Conservation (phyloP, 2,797 vertebrate genomes). For the Psittacula derbiana region DNA sequence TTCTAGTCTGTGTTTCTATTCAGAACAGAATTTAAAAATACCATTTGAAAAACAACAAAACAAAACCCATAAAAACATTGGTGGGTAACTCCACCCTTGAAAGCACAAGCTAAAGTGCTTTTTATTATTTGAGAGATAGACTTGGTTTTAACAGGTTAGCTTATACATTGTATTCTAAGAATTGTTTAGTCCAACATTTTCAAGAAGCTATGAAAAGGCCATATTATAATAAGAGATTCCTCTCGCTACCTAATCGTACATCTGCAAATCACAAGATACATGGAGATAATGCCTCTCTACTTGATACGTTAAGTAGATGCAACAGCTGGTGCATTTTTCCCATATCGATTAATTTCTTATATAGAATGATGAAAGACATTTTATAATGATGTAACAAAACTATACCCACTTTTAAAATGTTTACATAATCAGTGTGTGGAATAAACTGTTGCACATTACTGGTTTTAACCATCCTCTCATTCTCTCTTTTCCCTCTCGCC, state of each 20-base stretch:
- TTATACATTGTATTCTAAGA: not conserved
- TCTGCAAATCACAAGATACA: not conserved
- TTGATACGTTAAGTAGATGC: not conserved
- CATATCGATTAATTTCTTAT: not conserved
- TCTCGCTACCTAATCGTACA: not conserved
- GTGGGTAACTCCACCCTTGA: not conserved
- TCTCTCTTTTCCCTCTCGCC: not conserved
- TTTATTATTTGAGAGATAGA: not conserved
- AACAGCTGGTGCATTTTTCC: not conserved
- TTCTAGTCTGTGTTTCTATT: not conserved
- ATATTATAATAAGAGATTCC: not conserved
- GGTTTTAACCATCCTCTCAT: not conserved
- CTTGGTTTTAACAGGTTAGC: not conserved
- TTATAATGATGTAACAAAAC: not conserved
- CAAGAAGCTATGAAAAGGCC: not conserved
- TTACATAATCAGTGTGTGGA: not conserved
- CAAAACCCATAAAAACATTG: not conserved
- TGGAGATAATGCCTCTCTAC: not conserved
- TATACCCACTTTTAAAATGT: constrained; percentile 44
- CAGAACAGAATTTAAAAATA: not conserved
- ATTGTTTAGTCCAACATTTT: not conserved
- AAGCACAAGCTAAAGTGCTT: not conserved
- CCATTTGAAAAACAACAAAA: not conserved
- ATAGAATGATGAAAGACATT: not conserved
- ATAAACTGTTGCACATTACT: not conserved